Base-by-base conservation (phyloP, 2,113 vertebrate species). In the Antigone vipio region DNA sequence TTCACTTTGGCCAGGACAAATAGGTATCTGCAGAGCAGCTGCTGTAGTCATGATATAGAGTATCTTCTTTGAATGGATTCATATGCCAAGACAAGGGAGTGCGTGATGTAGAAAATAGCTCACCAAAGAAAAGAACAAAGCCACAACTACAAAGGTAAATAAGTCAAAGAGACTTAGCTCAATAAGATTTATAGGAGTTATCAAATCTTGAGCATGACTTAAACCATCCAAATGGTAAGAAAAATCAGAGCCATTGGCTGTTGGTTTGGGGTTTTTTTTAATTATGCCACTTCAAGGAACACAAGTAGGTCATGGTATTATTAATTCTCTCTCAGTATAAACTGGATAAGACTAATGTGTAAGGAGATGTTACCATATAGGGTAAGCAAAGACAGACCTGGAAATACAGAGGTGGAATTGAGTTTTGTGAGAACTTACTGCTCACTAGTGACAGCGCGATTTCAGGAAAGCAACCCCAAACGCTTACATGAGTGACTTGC, bases 91-190 rank as follows among this genome's bases (percentile, higher is more conserved):
- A 53, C 42, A 32, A 55, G 21, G 17, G 91, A 93, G 77, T 23
- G 49, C 88, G 87, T 27, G n/a, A 72, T 90, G 42, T 55, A 68
- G 93, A 96, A 96, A 97, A 96, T 85, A 97, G 81, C 77, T 93
- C 93, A 97, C 95, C 88, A 96, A 98, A 97, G 94, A 91, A 94
- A 97, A 97, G 96, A 97, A 97, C 97, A 97, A 97, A 98, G 97
- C 82, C 74, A 69, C 85, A 94, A 93, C 96, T 96, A 97, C 89
- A 94, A 97, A 98, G 96, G 90, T 97, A 98, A 98, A 97, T 96
- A 98, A 97, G 97, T 97, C 97, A 96, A 94, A 97, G 94, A 91
- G 88, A 94, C 95, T 98, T 95, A 96, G 89, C 88, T 94, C 67
- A 91, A 16, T 53, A 95, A 97, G 97, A 98, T 98, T 98, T 97